Evolutionary conservation across 2,888 invertebrate genomes (phyloP).

Genomic region (Aporophyla lueneburgensis): DNA sequence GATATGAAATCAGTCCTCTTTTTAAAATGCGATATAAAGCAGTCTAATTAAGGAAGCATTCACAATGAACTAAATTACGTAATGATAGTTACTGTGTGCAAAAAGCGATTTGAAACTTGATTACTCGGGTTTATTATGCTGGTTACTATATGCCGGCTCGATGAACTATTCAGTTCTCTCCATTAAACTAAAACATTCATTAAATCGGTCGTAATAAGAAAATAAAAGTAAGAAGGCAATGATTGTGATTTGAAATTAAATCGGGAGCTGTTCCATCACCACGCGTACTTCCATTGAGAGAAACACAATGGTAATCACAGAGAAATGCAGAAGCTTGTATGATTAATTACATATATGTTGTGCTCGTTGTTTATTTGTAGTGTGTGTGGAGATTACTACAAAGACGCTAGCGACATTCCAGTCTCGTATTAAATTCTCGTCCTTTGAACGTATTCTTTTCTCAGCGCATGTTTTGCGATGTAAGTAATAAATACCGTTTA

Average conservation of each 20-base stretch:
- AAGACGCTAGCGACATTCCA: conserved; percentile 46
- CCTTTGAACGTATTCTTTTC: conserved; percentile 36
- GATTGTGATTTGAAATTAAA: conserved; percentile 82
- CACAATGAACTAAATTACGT: conserved; percentile 65
- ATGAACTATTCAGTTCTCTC: conserved; percentile 71
- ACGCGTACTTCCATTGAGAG: conserved; percentile 74
- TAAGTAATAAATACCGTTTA: conserved; percentile 42
- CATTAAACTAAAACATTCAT: conserved; percentile 79
- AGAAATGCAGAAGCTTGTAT: conserved; percentile 80
- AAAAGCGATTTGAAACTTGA: conserved; percentile 67
- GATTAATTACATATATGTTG: conserved; percentile 79
- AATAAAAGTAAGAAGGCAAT: conserved; percentile 76
- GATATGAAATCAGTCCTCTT: conserved; percentile 65
- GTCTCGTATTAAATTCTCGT: conserved; percentile 47
- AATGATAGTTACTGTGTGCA: conserved; percentile 65
- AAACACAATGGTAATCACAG: conserved; percentile 82
- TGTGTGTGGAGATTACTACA: conserved; percentile 47
- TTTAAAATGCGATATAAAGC: conserved; percentile 65
- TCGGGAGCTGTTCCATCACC: conserved; percentile 79
- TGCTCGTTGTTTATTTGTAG: conserved; percentile 51
- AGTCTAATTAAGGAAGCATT: conserved; percentile 66
- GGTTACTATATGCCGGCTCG: conserved; percentile 65
- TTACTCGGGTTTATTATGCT: conserved; percentile 63
- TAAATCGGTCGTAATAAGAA: conserved; percentile 77
- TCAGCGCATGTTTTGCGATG: conserved; percentile 19